These are phyloP conservation scores for Scaptomyza parva DNA, from an alignment of 2,888 invertebrate species.

Conservation along the genomic window DNA sequence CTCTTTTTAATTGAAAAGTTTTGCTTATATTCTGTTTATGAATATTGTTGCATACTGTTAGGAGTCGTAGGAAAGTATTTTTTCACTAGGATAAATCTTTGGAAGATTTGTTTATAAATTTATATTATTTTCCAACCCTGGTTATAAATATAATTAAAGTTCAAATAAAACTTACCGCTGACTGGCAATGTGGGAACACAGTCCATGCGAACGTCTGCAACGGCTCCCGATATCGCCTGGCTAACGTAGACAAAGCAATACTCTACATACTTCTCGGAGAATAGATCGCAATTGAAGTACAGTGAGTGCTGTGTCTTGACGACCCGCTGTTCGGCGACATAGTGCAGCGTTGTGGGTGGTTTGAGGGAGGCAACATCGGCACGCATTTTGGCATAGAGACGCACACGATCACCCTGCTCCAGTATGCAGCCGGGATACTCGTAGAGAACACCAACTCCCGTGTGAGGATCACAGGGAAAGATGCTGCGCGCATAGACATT, in stretches of 20 bases:
- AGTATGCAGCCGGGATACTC: conserved; percentile 94
- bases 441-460: conserved; percentile 91
- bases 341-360: conserved; percentile 88
- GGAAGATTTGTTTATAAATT: too few species aligned
- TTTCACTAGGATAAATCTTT: too few species aligned
- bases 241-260: conserved; percentile 96
- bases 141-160: too few species aligned
- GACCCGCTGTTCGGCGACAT: conserved; percentile 89
- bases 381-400: conserved; percentile 90
- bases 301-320: conserved; percentile 91
- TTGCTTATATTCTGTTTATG: background rate
- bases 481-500: conserved; percentile 94
- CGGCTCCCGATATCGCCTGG: conserved; percentile 93
- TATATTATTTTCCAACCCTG: too few species aligned
- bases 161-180: conserved; percentile 87
- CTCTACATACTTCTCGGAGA: conserved; percentile 93
- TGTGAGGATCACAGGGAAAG: conserved; percentile 91
- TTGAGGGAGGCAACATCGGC: conserved; percentile 89
- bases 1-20: too few species aligned
- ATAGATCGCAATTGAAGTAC: conserved; percentile 92
- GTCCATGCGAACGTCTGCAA: conserved; percentile 93
- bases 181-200: conserved; percentile 93
- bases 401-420: conserved; percentile 90
- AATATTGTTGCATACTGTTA: background rate
- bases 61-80: background rate